Conservation (phyloP, 1,140 invertebrate genomes). For the Zelostemma sp. region DNA sequence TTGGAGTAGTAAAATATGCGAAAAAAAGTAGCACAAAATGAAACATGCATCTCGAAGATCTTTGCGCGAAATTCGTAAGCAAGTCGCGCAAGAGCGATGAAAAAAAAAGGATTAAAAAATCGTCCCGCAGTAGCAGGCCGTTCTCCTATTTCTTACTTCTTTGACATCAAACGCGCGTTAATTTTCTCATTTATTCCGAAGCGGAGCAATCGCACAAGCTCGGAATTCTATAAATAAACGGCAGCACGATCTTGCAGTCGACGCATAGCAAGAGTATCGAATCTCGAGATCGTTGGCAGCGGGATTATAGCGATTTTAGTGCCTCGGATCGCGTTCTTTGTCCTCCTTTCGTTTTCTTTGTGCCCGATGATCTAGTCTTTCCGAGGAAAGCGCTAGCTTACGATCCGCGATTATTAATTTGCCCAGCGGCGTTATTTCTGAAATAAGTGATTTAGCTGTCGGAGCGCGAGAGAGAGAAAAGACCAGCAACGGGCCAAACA, state of each 20-base stretch:
- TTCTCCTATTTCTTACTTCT: slow-evolving; percentile 36
- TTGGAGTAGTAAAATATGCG: no score
- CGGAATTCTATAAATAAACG: slow-evolving; percentile 48
- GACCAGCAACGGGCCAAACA: slow-evolving; percentile 46
- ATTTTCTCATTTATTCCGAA: slow-evolving; percentile 49
- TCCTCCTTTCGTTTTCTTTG: slow-evolving; percentile 23
- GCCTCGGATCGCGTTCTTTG: slow-evolving; percentile 36
- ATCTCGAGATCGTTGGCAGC: slow-evolving; percentile 51
- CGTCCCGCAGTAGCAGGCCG: no score
- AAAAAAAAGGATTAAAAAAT: slow-evolving; percentile 3
- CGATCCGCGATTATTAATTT: slow-evolving; percentile 63
- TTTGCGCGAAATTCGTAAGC: no score
- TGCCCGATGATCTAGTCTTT: slow-evolving; percentile 29
- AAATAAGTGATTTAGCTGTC: slow-evolving; percentile 65
- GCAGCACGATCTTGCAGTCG: slow-evolving; percentile 45
- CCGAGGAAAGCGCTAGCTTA: slow-evolving; percentile 35
- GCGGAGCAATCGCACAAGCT: slow-evolving; percentile 44
- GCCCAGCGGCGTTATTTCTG: slow-evolving; percentile 62
- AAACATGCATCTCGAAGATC: no score
- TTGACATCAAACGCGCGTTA: slow-evolving; percentile 47
- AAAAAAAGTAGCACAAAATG: no score
- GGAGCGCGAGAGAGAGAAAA: slow-evolving; percentile 11
- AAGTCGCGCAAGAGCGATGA: no score
- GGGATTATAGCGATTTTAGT: slow-evolving; percentile 49
- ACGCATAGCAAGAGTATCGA: slow-evolving; percentile 46